A percentile compares a stretch with the other conserved stretches of the same genome.
Evolutionary conservation across 2,797 vertebrate species (phyloP).

Genomic region (Geotria australis): DNA sequence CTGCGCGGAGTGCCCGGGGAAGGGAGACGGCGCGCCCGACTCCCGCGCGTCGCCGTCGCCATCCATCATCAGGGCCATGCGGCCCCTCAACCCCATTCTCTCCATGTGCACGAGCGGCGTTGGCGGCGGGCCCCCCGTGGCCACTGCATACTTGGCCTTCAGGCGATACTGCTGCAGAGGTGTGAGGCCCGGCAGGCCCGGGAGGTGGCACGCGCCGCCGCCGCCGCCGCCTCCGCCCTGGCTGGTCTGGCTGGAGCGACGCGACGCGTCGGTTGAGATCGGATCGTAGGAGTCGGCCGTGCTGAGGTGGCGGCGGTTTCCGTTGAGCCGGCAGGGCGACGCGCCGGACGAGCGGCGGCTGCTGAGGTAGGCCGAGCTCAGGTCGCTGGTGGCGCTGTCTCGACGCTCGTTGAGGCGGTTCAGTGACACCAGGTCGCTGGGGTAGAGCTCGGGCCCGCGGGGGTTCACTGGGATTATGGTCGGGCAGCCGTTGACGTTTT

Average conservation of each 20-base stretch:
- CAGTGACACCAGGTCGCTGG: conserved; percentile 32
- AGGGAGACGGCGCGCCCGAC: conserved; percentile 17
- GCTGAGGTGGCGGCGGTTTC: conserved; percentile 34
- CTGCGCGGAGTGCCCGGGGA: conserved; percentile 1
- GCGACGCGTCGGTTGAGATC: conserved; percentile 66
- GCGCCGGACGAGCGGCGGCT: conserved; percentile 79
- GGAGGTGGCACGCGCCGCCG: too few species aligned
- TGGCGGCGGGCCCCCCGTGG: conserved; percentile 64
- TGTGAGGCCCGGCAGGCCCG: conserved; percentile 37
- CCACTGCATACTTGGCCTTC: conserved; percentile 67
- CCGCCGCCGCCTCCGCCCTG: conserved; percentile 14
- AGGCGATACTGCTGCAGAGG: conserved; percentile 80
- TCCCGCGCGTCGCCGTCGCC: not conserved
- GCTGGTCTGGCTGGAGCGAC: conserved; percentile 69
- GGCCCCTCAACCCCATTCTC: conserved; percentile 41
- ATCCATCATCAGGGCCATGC: conserved; percentile 47
- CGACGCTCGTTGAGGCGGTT: conserved; percentile 64
- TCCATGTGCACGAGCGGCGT: conserved; percentile 81
- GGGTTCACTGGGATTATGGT: too few species aligned
- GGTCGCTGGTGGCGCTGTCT: conserved; percentile 58
- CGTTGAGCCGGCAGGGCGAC: conserved; percentile 14
- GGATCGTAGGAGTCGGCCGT: conserved; percentile 85
- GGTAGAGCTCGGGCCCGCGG: too few species aligned
- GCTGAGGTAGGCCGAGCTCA: conserved; percentile 61
- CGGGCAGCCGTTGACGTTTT: too few species aligned